Conservation (phyloP, 2,797 vertebrate species). For the Vireo griseus region DNA sequence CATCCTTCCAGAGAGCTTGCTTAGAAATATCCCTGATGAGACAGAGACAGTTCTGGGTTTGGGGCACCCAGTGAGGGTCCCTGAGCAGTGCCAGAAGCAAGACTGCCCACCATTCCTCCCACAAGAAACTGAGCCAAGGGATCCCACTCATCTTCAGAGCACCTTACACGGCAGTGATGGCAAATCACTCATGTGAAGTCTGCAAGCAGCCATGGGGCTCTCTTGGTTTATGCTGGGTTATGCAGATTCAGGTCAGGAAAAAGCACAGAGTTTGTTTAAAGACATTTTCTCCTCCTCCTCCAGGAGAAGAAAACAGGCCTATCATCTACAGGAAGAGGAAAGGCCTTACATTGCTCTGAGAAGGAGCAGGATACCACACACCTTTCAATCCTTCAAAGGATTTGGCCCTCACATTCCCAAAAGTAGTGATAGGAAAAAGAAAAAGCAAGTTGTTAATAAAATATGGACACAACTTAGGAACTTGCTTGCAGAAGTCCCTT, state of each 20-base stretch:
- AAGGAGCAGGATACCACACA: neutral
- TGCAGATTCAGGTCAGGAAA: neutral
- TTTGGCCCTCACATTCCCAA: neutral
- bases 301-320: neutral
- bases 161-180: rapidly evolving
- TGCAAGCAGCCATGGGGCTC: neutral
- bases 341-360: neutral
- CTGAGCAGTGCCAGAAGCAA: neutral
- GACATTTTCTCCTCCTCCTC: neutral
- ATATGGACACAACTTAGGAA: neutral
- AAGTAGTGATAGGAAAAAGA: neutral
- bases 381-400: neutral
- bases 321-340: neutral
- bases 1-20: neutral
- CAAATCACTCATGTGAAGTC: neutral
- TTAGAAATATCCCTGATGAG: neutral
- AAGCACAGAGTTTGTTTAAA: neutral
- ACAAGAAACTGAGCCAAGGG: neutral
- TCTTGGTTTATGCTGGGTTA: neutral
- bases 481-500: neutral
- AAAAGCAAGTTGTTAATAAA: neutral
- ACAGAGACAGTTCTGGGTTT: neutral
- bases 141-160: neutral
- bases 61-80: rapidly evolving
- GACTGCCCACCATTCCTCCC: neutral